phyloP scores from a whole-genome alignment of 1,140 invertebrate species.

The Globodera rostochiensis region DNA sequence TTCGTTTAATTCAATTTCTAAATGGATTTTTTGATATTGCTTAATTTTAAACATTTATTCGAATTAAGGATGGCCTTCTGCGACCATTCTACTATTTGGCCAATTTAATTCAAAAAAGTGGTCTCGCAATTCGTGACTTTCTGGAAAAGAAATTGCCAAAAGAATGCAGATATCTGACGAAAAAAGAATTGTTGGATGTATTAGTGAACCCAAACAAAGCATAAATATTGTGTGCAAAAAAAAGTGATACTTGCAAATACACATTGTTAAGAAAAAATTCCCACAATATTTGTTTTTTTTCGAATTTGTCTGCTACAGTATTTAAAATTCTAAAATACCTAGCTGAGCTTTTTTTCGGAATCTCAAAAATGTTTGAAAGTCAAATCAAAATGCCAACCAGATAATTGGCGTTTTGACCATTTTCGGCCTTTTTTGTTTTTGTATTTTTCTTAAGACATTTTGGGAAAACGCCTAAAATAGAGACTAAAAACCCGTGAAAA shows the following conservation, averaged over 20 bases:
- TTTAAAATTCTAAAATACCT: too few species aligned
- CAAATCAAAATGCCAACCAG: too few species aligned
- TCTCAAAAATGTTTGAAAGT: too few species aligned
- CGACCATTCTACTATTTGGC: constrained; percentile 28
- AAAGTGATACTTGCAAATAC: neutral
- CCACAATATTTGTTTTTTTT: neutral
- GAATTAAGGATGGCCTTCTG: constrained; percentile 22
- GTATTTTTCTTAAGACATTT: too few species aligned
- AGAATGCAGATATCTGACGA: constrained; percentile 19
- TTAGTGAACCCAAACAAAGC: constrained; percentile 19
- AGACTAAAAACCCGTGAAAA: too few species aligned
- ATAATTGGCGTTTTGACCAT: too few species aligned
- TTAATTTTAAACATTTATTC: neutral
- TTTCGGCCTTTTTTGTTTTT: too few species aligned
- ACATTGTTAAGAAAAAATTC: neutral
- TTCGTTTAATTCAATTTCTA: too few species aligned
- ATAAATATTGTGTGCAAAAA: neutral
- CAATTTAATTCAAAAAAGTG: constrained; percentile 16
- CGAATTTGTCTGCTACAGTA: too few species aligned
- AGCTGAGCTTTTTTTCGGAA: too few species aligned
- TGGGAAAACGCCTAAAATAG: too few species aligned
- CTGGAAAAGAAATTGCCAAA: constrained; percentile 23
- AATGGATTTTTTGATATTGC: too few species aligned
- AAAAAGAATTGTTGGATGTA: constrained; percentile 15
- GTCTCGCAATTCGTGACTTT: constrained; percentile 11